Conservation (phyloP, 2,113 vertebrate genomes). For the human (Homo sapiens) region GRCh38 chr12:119394001-119394500, state of each 20-base stretch:
- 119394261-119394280: background rate
- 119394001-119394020: background rate
- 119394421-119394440: background rate
- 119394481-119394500: background rate
- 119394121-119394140: rapidly evolving
- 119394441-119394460: rapidly evolving
- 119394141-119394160: background rate
- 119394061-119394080: background rate
- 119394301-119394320: background rate
- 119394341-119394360: background rate
- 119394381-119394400: background rate
- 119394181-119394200: background rate
- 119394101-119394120: background rate
- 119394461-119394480: background rate
- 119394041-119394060: background rate
- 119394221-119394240: background rate
- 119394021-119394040: constrained; percentile 1
- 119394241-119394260: background rate
- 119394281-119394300: background rate
- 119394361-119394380: background rate
- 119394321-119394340: background rate
- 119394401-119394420: background rate
- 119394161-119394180: background rate
- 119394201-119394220: background rate
- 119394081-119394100: background rate